phyloP scores from a whole-genome alignment of 2,113 vertebrate genomes.

The Lipotes vexillifer region DNA sequence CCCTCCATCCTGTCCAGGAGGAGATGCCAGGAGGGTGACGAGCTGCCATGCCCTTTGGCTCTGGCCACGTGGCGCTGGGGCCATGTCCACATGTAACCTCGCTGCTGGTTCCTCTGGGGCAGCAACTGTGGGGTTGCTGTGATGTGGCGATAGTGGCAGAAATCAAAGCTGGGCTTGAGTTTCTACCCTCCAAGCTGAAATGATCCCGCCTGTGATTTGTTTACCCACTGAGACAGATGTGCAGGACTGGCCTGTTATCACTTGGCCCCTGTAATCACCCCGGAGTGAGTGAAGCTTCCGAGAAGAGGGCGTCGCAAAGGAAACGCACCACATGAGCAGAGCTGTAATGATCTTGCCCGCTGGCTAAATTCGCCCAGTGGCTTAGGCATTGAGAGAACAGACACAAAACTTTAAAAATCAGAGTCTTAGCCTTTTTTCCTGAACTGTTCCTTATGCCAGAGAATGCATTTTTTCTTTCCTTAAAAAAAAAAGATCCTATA shows the following conservation, averaged over 20 bases:
- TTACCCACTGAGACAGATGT: slow-evolving; percentile 10
- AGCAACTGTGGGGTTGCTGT: slow-evolving; percentile 61
- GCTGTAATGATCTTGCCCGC: background rate
- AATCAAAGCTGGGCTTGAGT: slow-evolving; percentile 46
- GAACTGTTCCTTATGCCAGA: background rate
- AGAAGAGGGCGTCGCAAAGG: background rate
- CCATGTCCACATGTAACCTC: background rate
- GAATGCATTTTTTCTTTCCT: background rate
- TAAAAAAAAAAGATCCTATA: background rate
- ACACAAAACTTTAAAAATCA: background rate
- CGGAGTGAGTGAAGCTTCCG: background rate
- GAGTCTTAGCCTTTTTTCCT: background rate
- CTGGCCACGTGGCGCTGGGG: background rate
- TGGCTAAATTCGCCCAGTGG: background rate
- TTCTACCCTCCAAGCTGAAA: slow-evolving; percentile 36
- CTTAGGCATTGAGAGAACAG: background rate
- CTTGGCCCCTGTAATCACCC: slow-evolving; percentile 28
- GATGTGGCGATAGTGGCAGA: slow-evolving; percentile 57
- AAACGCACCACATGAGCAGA: background rate
- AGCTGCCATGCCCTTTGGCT: background rate
- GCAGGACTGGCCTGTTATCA: slow-evolving; percentile 31
- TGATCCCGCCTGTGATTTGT: slow-evolving; percentile 59
- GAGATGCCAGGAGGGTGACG: background rate
- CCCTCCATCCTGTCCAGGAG: too few relatives aligned
- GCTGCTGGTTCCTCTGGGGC: background rate